Conservation (phyloP, 2,797 vertebrate genomes). For the Melanotaenia boesemani region DNA sequence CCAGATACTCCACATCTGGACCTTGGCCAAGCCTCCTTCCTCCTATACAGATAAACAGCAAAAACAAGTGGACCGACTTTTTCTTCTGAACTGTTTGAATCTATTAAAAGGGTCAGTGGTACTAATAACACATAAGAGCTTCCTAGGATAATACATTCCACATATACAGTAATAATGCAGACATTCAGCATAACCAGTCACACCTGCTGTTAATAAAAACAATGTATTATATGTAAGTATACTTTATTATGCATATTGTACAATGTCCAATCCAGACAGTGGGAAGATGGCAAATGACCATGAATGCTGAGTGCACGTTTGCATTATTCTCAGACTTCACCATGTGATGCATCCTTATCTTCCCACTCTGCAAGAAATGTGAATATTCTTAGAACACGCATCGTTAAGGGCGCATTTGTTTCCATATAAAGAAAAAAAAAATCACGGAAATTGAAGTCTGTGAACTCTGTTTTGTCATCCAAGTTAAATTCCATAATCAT, state of each 20-base stretch:
- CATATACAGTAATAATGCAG: background rate
- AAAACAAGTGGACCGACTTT: constrained; percentile 8
- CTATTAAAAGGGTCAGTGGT: constrained; percentile 21
- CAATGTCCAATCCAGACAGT: constrained; percentile 28
- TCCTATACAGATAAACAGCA: constrained; percentile 7
- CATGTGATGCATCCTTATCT: constrained; percentile 72
- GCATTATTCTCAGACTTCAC: constrained; percentile 47
- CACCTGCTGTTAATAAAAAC: constrained; percentile 16
- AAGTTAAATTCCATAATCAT: constrained; percentile 11
- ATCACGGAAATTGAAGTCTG: constrained; percentile 7
- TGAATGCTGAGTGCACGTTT: constrained; percentile 38
- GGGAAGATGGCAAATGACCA: constrained; percentile 62
- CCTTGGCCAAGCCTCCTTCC: constrained; percentile 18
- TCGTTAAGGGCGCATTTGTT: constrained; percentile 1
- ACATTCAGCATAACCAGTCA: constrained; percentile 7
- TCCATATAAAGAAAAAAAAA: constrained; percentile 1
- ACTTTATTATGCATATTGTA: constrained; percentile 12
- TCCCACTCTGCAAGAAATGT: constrained; percentile 27
- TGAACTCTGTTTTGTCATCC: constrained; percentile 23
- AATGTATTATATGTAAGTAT: constrained; percentile 52
- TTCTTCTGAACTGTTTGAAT: constrained; percentile 15
- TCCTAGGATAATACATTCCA: constrained; percentile 44
- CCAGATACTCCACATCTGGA: constrained; percentile 35
- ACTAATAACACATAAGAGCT: constrained; percentile 25
- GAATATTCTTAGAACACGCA: constrained; percentile 26